Conservation (phyloP, 2,113 vertebrate species). For the Paralichthys olivaceus region DNA sequence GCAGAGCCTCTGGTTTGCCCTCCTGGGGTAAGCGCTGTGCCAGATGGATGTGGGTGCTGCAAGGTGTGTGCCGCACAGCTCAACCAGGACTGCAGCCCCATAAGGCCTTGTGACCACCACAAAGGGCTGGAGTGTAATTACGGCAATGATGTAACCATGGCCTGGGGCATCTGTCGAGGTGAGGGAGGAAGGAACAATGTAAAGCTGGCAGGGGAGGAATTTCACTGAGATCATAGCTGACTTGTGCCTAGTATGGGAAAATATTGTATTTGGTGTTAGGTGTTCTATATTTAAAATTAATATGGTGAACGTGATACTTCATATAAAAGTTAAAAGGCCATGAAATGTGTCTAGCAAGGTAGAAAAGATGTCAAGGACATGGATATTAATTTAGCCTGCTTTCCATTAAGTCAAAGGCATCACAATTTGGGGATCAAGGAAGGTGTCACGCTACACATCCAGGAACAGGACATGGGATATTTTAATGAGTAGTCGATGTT, state of each 20-base stretch:
- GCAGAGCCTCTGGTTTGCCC: conserved; percentile 82
- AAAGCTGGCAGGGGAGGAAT: neutral
- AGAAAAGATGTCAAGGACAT: neutral
- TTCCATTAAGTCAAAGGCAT: conserved; percentile 5
- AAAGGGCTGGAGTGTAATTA: conserved; percentile 97
- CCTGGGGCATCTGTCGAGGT: conserved; percentile 94
- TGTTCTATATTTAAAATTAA: neutral
- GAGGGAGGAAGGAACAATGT: conserved; percentile 59
- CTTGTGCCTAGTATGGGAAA: neutral
- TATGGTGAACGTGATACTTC: neutral
- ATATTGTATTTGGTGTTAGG: neutral
- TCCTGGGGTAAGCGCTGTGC: conserved; percentile 88
- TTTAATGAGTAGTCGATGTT: conserved; percentile 53
- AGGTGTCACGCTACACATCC: conserved; percentile 19
- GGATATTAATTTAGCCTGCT: neutral
- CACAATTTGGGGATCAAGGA: conserved; percentile 7
- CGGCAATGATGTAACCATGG: conserved; percentile 87
- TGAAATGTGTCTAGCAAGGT: neutral
- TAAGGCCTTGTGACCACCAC: conserved; percentile 91
- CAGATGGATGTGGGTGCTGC: conserved; percentile 91
- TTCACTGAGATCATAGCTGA: neutral
- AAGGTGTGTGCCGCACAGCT: conserved; percentile 94
- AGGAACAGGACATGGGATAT: conserved; percentile 19
- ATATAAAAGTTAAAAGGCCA: neutral
- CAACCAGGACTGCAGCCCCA: conserved; percentile 91